phyloP scores from a whole-genome alignment of 2,888 invertebrate species.

The Catonia carolina region DNA sequence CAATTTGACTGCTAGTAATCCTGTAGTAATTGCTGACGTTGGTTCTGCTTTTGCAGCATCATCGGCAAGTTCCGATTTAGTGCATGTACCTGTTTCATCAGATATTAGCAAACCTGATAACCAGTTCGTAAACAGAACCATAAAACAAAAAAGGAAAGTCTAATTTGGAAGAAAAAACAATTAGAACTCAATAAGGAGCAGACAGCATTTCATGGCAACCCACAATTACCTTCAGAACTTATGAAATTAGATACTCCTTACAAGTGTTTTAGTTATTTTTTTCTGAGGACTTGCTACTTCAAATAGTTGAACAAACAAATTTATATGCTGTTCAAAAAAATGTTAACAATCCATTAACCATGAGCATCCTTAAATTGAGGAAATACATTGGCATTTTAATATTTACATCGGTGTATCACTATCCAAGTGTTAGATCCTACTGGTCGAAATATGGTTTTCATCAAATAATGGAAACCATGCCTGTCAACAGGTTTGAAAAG shows the following conservation, averaged over 20 bases:
- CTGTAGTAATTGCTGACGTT: background rate
- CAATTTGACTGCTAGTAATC: background rate
- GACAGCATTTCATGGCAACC: background rate
- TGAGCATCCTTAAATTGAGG: background rate
- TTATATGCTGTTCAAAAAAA: background rate
- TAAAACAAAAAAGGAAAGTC: background rate
- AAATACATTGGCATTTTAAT: background rate
- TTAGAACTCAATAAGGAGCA: background rate
- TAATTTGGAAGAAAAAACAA: background rate
- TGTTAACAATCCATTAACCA: background rate
- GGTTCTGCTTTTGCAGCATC: background rate
- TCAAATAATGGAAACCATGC: conserved; percentile 1
- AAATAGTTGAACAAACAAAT: background rate
- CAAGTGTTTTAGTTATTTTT: background rate
- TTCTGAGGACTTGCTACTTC: background rate
- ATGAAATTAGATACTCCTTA: background rate
- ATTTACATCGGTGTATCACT: background rate
- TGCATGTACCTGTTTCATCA: background rate
- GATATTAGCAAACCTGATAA: background rate
- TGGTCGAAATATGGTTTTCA: background rate
- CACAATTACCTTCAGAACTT: background rate
- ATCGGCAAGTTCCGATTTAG: background rate
- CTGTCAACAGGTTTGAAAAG: background rate
- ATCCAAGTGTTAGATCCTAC: background rate
- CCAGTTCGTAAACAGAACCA: background rate